Percentiles rank a stretch among this genome's conserved stretches.
Evolutionary conservation across 2,113 vertebrate genomes (phyloP).

Genomic region (Stegostoma tigrinum): DNA sequence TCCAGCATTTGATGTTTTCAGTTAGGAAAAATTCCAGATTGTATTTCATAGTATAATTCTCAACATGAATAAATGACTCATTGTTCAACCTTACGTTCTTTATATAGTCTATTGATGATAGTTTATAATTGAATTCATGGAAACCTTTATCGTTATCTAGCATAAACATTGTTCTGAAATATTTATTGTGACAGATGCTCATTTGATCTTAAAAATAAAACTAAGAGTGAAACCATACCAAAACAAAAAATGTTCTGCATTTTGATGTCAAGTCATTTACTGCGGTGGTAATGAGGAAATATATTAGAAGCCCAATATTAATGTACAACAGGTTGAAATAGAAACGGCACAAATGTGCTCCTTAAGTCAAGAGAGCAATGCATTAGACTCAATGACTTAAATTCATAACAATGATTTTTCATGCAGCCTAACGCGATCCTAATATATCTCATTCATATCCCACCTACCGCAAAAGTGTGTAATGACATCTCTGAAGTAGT

Average conservation of each 20-base stretch:
- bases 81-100: not conserved
- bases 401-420: not conserved
- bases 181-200: not conserved
- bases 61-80: not conserved
- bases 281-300: not conserved
- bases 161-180: not conserved
- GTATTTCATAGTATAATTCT: not conserved
- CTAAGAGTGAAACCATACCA: not conserved
- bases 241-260: not conserved
- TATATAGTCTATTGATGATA: not conserved
- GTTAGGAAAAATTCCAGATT: too few species aligned
- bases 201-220: not conserved
- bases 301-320: not conserved
- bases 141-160: not conserved
- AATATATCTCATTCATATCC: not conserved
- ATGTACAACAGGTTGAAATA: too few species aligned
- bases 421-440: too few species aligned
- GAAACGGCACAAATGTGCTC: not conserved
- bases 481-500: too few species aligned
- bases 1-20: too few species aligned
- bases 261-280: not conserved
- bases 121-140: not conserved
- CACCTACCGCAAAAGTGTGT: too few species aligned
- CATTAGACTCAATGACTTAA: not conserved
- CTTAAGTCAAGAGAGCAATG: not conserved